Evolutionary conservation across 2,888 invertebrate species (phyloP).

Genomic region (Axea sp.): DNA sequence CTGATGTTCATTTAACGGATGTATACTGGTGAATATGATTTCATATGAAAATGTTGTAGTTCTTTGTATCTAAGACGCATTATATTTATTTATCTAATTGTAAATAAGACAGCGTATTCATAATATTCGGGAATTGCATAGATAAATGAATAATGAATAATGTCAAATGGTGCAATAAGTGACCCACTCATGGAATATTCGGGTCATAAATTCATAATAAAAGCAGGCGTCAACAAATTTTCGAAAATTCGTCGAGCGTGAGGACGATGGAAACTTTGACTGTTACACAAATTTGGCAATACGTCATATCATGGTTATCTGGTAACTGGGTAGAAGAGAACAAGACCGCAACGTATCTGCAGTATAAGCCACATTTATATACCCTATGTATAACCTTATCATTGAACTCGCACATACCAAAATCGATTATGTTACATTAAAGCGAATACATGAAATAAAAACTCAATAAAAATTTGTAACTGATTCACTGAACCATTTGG

Average conservation of each 20-base stretch:
- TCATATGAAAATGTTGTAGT: no score
- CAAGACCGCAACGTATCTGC: constrained; percentile 72
- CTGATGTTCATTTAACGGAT: no score
- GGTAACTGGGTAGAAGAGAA: constrained; percentile 52
- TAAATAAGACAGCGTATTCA: no score
- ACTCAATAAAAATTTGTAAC: no score
- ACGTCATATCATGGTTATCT: constrained; percentile 66
- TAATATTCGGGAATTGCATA: no score
- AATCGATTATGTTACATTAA: constrained; percentile 24
- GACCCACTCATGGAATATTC: not conserved
- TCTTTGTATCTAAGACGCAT: no score
- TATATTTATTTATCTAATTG: no score
- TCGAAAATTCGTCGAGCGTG: constrained; percentile 18
- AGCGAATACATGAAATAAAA: no score
- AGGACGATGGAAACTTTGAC: constrained; percentile 62
- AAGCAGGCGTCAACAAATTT: constrained; percentile 21
- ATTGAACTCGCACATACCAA: constrained; percentile 39
- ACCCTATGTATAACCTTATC: constrained; percentile 61
- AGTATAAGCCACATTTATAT: constrained; percentile 69
- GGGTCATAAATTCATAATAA: constrained; percentile 4
- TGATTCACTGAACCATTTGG: no score
- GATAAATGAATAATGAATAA: no score
- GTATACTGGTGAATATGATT: no score
- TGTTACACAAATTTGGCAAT: constrained; percentile 69
- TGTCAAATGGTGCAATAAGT: not conserved